phyloP scores from a whole-genome alignment of 2,888 invertebrate genomes.

The Pyrgus malvae region DNA sequence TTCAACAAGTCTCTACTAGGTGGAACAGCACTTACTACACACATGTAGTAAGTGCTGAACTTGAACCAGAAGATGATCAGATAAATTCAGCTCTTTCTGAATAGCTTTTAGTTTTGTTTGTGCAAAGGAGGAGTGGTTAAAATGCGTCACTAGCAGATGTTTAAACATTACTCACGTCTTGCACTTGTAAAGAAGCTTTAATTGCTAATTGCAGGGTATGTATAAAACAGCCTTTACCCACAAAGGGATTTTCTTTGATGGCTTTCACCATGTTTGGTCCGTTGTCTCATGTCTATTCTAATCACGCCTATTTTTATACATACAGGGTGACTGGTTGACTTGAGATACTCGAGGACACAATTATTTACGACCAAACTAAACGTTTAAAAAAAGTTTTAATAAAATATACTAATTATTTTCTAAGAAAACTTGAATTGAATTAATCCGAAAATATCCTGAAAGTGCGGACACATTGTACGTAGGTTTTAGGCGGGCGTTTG shows the following conservation, averaged over 20 bases:
- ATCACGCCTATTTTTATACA: too few relatives aligned
- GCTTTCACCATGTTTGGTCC: constrained; percentile 5
- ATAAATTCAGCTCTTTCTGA: constrained; percentile 3
- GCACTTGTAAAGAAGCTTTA: constrained; percentile 3
- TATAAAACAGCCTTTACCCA: constrained; percentile 1
- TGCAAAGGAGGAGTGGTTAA: not conserved
- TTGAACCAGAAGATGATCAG: not conserved
- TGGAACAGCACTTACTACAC: too few relatives aligned
- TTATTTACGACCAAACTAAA: too few relatives aligned
- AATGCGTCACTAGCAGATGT: not conserved
- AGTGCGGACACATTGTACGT: too few relatives aligned
- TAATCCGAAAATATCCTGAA: too few relatives aligned
- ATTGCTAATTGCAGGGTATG: constrained; percentile 4
- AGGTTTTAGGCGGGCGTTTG: too few relatives aligned
- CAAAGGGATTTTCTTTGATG: not conserved
- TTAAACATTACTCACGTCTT: not conserved
- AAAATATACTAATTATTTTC: too few relatives aligned
- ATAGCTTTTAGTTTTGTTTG: not conserved
- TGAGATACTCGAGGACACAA: too few relatives aligned
- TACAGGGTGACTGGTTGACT: too few relatives aligned
- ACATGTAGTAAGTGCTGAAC: not conserved
- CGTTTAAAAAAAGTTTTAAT: too few relatives aligned
- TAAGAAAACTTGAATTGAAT: too few relatives aligned
- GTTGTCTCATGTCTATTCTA: too few relatives aligned
- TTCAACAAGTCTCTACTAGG: not conserved